phyloP scores from a whole-genome alignment of 2,113 vertebrate species.

The Sylvicapra grimmia region DNA sequence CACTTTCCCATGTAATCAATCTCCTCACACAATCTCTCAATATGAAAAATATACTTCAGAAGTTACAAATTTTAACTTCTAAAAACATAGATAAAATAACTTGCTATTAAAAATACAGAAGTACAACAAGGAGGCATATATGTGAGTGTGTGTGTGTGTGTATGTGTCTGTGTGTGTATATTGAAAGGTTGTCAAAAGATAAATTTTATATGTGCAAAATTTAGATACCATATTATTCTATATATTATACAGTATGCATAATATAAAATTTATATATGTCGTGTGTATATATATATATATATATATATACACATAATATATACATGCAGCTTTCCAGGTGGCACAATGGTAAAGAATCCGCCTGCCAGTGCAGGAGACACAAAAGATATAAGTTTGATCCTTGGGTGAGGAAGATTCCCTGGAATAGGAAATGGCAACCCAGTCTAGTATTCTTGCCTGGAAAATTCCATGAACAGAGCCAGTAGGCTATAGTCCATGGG shows the following conservation, averaged over 20 bases:
- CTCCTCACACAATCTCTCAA: background rate
- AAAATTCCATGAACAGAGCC: background rate
- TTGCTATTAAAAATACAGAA: background rate
- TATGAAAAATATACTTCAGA: background rate
- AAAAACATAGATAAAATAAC: background rate
- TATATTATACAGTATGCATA: background rate
- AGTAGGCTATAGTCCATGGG: background rate
- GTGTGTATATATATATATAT: rapidly evolving
- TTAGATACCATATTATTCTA: background rate
- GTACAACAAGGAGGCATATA: background rate
- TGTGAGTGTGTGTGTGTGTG: background rate
- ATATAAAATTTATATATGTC: background rate
- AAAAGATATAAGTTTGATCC: background rate
- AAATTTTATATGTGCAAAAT: background rate
- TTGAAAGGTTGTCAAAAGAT: background rate
- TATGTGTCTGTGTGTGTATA: background rate
- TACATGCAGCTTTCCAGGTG: background rate
- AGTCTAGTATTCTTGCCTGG: background rate
- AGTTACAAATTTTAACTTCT: background rate
- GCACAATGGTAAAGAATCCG: background rate
- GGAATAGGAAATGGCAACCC: background rate
- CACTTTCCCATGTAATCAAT: background rate
- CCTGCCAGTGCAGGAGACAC: background rate
- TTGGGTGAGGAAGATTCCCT: background rate
- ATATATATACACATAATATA: background rate